Evolutionary conservation across 2,797 vertebrate species (phyloP).

Genomic region (Sebastes vulpes): DNA sequence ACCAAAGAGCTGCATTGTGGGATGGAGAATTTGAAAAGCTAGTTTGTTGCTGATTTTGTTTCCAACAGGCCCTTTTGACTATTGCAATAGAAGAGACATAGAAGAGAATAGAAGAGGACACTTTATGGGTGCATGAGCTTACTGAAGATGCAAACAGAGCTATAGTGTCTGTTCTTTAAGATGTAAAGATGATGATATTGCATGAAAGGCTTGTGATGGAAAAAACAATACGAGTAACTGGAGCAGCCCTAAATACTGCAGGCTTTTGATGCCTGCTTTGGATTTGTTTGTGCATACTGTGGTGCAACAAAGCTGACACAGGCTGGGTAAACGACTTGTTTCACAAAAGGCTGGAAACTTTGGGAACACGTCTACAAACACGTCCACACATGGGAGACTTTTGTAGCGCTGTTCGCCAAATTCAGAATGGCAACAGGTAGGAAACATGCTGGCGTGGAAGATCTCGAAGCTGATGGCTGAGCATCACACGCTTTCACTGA

Average conservation of each 20-base stretch:
- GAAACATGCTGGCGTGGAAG: background rate
- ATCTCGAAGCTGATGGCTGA: background rate
- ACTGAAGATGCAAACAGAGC: background rate
- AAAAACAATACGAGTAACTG: slow-evolving; percentile 39
- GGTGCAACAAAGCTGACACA: slow-evolving; percentile 50
- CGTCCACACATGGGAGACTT: background rate
- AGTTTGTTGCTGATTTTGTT: slow-evolving; percentile 42
- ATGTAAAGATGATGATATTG: slow-evolving; percentile 18
- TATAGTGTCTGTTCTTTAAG: slow-evolving; percentile 2
- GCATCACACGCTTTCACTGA: background rate
- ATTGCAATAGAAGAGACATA: slow-evolving; percentile 1
- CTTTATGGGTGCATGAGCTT: background rate
- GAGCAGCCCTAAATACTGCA: slow-evolving; percentile 27
- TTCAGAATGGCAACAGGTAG: slow-evolving; percentile 59
- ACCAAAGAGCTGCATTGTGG: slow-evolving; percentile 62
- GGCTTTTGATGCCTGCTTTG: slow-evolving; percentile 57
- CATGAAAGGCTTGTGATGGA: slow-evolving; percentile 1
- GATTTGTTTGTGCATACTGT: slow-evolving; percentile 67
- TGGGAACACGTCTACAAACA: background rate
- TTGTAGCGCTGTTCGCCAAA: background rate
- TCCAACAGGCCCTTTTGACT: slow-evolving; percentile 34
- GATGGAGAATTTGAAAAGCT: slow-evolving; percentile 52
- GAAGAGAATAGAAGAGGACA: background rate
- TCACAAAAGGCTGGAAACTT: slow-evolving; percentile 21
- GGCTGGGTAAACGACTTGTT: slow-evolving; percentile 30